Evolutionary conservation across 1,140 invertebrate species (phyloP).

Genomic region (Uloborus diversus): DNA sequence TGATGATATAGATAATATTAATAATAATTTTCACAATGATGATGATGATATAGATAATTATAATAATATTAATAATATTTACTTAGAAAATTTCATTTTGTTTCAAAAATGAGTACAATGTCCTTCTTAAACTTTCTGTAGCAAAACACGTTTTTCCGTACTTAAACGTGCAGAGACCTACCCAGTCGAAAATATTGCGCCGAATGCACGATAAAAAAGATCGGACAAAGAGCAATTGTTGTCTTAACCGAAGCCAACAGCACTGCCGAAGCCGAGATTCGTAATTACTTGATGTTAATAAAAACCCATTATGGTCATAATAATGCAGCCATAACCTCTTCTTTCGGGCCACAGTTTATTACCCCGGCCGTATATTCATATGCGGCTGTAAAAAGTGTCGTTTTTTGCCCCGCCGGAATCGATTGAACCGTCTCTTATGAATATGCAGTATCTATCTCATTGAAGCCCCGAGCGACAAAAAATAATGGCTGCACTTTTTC

Average conservation of each 20-base stretch:
- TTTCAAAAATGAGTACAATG: too few relatives aligned
- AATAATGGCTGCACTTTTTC: slow-evolving; percentile 30
- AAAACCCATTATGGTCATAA: slow-evolving; percentile 47
- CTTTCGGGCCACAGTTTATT: slow-evolving; percentile 39
- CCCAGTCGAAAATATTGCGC: too few relatives aligned
- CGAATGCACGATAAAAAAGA: neutral
- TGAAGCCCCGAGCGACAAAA: slow-evolving; percentile 22
- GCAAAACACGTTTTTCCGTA: too few relatives aligned
- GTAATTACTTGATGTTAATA: slow-evolving; percentile 48
- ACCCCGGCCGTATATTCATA: slow-evolving; percentile 1
- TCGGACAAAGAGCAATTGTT: slow-evolving; percentile 29
- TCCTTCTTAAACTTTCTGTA: too few relatives aligned
- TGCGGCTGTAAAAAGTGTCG: slow-evolving; percentile 17
- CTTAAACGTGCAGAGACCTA: too few relatives aligned
- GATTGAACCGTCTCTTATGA: slow-evolving; percentile 19
- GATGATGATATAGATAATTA: too few relatives aligned
- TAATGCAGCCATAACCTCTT: slow-evolving; percentile 44
- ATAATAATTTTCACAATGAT: too few relatives aligned
- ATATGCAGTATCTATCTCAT: slow-evolving; percentile 43
- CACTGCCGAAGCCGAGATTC: slow-evolving; percentile 40
- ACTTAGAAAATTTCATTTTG: too few relatives aligned
- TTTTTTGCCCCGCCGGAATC: neutral
- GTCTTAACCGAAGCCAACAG: slow-evolving; percentile 10
- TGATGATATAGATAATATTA: too few relatives aligned
- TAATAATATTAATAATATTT: too few relatives aligned